Evolutionary conservation across 1,140 invertebrate genomes (phyloP), one percentile per base, ranked within the genome.

Genomic region (Sarcophaga peregrina): DNA sequence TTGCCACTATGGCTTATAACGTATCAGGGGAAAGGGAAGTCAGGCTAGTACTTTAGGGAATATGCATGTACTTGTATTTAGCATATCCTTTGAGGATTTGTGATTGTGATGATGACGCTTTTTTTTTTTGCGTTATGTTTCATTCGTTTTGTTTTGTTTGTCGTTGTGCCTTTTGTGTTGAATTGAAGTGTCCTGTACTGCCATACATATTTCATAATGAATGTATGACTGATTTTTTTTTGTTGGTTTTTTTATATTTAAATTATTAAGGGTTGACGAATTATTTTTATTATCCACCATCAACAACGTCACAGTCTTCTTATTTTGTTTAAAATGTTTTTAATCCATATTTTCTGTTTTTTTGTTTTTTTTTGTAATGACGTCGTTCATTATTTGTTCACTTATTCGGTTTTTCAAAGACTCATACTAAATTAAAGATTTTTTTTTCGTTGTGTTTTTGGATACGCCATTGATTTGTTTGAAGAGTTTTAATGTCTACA

Each of bases 351-450:
- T 78, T 78, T 78, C 5, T 78, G 25, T 37, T 37, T 37, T 37
- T 1, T 37, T n/a, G n/a, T 37, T 37, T 37, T 37, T 37, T 1
- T 37, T 37, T 37, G 25, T 50, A 52, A 52, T 78, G 75, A 78
- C 75, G 75, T 78, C 75, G 75, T 78, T 78, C 75, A 78, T 78
- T 78, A 78, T 78, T 74, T 78, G 75, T 78, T 72, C n/a, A 72
- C 6, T 20, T 72, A 9, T 78, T 76, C n/a, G 17, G 45, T 17
- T 48, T 46, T 74, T 15, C 25, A 37, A 45, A 8, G 15, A 50
- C 47, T 78, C 46, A 78, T 78, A 48, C 75, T 20, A 76, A 76
- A 50, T 78, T 48, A 17, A 17, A 50, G 17, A 20, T 52, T 52
- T 20, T 37, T 37, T 37, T 37, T 37, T 37, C n/a, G n/a, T n/a